Evolutionary conservation across 2,888 invertebrate species (phyloP).

Genomic region (Drosophila kuntzei): DNA sequence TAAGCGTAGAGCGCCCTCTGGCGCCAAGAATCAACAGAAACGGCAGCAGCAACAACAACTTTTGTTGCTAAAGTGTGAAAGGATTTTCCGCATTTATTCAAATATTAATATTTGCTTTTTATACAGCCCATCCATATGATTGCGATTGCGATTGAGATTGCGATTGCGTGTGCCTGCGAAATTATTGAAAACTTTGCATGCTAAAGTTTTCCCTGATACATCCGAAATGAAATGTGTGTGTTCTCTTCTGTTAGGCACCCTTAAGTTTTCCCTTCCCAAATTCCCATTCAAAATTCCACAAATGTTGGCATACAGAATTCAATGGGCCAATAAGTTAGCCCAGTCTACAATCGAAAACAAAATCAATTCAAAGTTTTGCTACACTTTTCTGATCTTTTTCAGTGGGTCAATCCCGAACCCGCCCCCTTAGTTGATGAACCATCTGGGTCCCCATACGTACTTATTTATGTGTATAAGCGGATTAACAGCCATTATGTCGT

Average conservation of each 20-base stretch:
- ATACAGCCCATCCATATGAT: constrained; percentile 40
- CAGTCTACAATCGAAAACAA: constrained; percentile 41
- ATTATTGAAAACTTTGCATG: constrained; percentile 64
- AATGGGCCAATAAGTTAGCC: constrained; percentile 52
- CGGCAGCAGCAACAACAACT: constrained; percentile 14
- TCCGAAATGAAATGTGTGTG: constrained; percentile 18
- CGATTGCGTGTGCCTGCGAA: constrained; percentile 35
- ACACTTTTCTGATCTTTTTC: constrained; percentile 11
- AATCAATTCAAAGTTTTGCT: constrained; percentile 67
- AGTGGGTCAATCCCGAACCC: constrained; percentile 51
- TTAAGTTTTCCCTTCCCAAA: constrained; percentile 42
- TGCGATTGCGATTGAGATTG: constrained; percentile 26
- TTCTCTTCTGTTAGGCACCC: constrained; percentile 24
- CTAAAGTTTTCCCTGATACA: constrained; percentile 42
- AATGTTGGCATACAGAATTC: constrained; percentile 59
- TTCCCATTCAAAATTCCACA: constrained; percentile 30
- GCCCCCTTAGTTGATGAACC: constrained; percentile 20
- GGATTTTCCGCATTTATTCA: constrained; percentile 77
- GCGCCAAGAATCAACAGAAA: constrained; percentile 35
- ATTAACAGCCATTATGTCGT: constrained; percentile 65
- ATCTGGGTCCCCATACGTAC: constrained; percentile 49
- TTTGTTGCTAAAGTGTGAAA: constrained; percentile 55
- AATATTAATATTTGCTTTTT: constrained; percentile 77
- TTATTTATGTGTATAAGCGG: constrained; percentile 13
- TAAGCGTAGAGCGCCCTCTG: constrained; percentile 71